These are phyloP conservation scores for Drosophila neotestacea DNA, from an alignment of 2,888 invertebrate genomes.

Conservation along the genomic window DNA sequence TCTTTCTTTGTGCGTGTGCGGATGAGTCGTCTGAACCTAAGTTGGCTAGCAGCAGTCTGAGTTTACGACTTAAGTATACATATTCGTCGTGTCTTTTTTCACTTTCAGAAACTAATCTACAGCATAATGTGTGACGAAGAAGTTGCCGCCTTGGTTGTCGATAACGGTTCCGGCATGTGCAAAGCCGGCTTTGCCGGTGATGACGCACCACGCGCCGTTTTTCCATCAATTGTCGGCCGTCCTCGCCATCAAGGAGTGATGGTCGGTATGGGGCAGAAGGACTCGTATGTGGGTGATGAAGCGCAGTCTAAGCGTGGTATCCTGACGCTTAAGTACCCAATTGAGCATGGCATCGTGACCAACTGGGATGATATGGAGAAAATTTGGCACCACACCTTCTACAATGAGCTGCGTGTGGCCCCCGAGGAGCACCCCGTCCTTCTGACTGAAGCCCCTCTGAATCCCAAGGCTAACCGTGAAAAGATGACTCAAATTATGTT, in stretches of 20 bases:
- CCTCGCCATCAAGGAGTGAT: constrained; percentile 95
- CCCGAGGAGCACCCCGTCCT: constrained; percentile 96
- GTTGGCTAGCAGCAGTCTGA: constrained; percentile 12
- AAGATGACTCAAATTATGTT: constrained; percentile 98
- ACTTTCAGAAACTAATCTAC: constrained; percentile 59
- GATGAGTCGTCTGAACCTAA: constrained; percentile 11
- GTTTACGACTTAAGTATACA: constrained; percentile 48
- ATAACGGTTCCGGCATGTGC: constrained; percentile 97
- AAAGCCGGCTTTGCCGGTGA: constrained; percentile 97
- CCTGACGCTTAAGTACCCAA: constrained; percentile 97
- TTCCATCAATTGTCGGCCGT: constrained; percentile 95
- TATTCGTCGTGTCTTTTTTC: constrained; percentile 35
- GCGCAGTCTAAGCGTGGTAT: constrained; percentile 95
- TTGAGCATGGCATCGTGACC: constrained; percentile 98
- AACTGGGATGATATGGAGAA: constrained; percentile 99
- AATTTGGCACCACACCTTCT: constrained; percentile 99
- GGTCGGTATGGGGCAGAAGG: constrained; percentile 97
- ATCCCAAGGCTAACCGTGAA: constrained; percentile 95
- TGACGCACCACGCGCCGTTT: constrained; percentile 94
- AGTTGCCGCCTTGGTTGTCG: constrained; percentile 96
- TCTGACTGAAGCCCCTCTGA: constrained; percentile 94
- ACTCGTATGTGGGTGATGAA: constrained; percentile 94
- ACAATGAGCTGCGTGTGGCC: constrained; percentile 98
- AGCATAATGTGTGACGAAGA: constrained; percentile 96
- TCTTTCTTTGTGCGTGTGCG: constrained; percentile 49